phyloP scores from a whole-genome alignment of 37 sponge, comb jelly and placozoan genomes.

The Halisarca cf. caerulea region DNA sequence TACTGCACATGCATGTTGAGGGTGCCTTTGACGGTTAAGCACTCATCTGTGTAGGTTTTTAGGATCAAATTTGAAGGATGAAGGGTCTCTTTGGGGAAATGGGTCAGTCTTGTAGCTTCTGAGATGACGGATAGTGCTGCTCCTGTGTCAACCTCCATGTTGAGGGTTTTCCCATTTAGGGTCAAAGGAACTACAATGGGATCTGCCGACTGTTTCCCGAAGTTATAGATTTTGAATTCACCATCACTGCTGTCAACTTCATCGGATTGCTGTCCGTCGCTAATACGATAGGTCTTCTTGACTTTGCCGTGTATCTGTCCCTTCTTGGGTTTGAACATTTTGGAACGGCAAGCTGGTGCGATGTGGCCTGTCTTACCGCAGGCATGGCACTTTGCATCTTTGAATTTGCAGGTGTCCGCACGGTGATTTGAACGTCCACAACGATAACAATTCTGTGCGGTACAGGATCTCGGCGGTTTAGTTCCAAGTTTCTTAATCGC shows the following conservation, averaged over 20 bases:
- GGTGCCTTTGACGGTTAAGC: too few relatives aligned
- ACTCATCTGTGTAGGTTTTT: slow-evolving; percentile 18
- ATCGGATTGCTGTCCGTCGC: not conserved
- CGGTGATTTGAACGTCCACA: slow-evolving; percentile 47
- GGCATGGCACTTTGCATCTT: not conserved
- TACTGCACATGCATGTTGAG: too few relatives aligned
- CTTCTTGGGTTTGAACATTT: not conserved
- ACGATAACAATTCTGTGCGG: slow-evolving; percentile 30
- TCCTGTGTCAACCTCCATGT: too few relatives aligned
- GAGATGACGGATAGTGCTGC: too few relatives aligned
- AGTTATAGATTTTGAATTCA: slow-evolving; percentile 1
- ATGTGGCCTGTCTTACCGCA: slow-evolving; percentile 46
- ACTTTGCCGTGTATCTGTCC: not conserved
- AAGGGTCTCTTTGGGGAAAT: not conserved
- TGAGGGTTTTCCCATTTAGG: too few relatives aligned
- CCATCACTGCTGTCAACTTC: not conserved
- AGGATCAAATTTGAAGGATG: not conserved
- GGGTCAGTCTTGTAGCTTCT: not conserved
- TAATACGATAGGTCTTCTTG: not conserved
- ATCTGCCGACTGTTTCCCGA: not conserved
- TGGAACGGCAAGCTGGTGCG: slow-evolving; percentile 19
- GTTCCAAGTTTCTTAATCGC: slow-evolving; percentile 2
- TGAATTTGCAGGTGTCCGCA: slow-evolving; percentile 28
- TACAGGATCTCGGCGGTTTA: not conserved
- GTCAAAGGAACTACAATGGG: too few relatives aligned